Conservation (phyloP, 1,140 invertebrate genomes). For the Telenomus remus region DNA sequence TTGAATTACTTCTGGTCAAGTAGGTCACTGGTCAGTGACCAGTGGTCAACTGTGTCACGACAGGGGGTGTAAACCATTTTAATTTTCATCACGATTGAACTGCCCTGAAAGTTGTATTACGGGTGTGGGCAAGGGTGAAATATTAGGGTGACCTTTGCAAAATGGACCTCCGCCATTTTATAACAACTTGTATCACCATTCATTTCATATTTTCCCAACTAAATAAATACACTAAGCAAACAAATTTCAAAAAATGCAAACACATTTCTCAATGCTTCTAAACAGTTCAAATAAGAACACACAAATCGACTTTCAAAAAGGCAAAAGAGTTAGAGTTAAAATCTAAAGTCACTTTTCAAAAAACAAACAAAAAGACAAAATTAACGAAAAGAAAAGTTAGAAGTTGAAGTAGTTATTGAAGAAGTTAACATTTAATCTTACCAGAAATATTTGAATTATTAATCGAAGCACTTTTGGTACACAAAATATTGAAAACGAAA, state of each 20-base stretch:
- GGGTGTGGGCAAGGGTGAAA: constrained; percentile 52
- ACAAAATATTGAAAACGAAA: too few species aligned
- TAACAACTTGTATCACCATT: neutral
- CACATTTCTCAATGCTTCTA: too few species aligned
- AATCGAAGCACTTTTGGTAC: too few species aligned
- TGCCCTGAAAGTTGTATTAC: constrained; percentile 49
- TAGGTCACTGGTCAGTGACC: constrained; percentile 65
- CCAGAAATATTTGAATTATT: too few species aligned
- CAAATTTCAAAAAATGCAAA: neutral
- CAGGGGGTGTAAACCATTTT: constrained; percentile 64
- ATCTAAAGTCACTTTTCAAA: too few species aligned
- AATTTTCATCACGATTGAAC: constrained; percentile 62
- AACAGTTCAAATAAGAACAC: too few species aligned
- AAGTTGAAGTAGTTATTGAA: too few species aligned
- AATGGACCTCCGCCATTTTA: constrained; percentile 68
- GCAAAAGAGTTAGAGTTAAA: too few species aligned
- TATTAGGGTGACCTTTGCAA: constrained; percentile 63
- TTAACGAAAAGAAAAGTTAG: too few species aligned
- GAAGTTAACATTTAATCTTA: too few species aligned
- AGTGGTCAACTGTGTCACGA: constrained; percentile 70
- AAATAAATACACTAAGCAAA: neutral
- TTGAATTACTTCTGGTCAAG: constrained; percentile 70
- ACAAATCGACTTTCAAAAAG: too few species aligned
- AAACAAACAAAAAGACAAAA: too few species aligned
- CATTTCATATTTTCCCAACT: constrained; percentile 1